Evolutionary conservation across 2,113 vertebrate genomes (phyloP).

Genomic region (Leptocoma aspasia): DNA sequence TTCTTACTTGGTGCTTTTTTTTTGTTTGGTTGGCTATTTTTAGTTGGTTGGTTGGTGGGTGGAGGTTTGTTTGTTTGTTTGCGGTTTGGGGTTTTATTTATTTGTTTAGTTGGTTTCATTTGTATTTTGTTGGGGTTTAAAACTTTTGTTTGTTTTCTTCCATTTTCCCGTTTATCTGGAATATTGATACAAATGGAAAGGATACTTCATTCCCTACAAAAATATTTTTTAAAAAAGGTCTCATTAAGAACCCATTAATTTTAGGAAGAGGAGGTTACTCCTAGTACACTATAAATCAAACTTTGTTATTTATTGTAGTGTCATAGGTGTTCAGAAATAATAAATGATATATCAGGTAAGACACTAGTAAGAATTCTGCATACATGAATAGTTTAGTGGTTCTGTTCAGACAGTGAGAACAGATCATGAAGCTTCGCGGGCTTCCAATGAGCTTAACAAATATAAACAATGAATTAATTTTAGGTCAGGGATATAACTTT

Average conservation of each 20-base stretch:
- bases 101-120: background rate
- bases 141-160: background rate
- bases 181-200: background rate
- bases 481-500: conserved; percentile 1
- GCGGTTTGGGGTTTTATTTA: background rate
- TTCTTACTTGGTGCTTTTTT: rapidly evolving
- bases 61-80: background rate
- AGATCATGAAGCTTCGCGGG: background rate
- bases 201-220: background rate
- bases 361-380: background rate
- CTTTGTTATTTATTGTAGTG: background rate
- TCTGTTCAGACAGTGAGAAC: background rate
- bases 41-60: background rate
- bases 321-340: background rate
- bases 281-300: background rate
- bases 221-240: background rate
- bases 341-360: background rate
- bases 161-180: background rate
- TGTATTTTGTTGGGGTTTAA: background rate
- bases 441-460: background rate
- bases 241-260: background rate
- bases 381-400: background rate
- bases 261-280: background rate
- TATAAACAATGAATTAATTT: conserved; percentile 32
- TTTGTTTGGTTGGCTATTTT: background rate